phyloP scores from a whole-genome alignment of 2,888 invertebrate genomes.

The Diarsia rubi region DNA sequence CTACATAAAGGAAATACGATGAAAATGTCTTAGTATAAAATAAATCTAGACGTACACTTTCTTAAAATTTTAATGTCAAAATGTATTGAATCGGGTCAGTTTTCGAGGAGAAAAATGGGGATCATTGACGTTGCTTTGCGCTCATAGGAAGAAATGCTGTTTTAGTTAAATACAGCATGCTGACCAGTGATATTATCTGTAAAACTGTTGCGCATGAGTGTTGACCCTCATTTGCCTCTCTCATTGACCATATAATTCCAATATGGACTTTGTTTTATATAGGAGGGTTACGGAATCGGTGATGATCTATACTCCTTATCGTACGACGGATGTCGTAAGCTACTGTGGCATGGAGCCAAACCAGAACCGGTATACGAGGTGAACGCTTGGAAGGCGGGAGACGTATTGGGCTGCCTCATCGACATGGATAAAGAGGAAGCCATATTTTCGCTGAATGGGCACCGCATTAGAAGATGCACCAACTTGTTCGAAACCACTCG shows the following conservation, averaged over 20 bases:
- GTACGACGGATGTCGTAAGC: conserved; percentile 97
- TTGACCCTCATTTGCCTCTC: background rate
- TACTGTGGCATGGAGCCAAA: conserved; percentile 97
- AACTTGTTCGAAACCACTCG: conserved; percentile 94
- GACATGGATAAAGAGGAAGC: conserved; percentile 94
- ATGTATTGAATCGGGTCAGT: too few species aligned
- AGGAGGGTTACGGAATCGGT: conserved; percentile 99
- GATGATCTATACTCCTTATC: conserved; percentile 97
- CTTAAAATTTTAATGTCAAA: too few species aligned
- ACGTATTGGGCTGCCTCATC: conserved; percentile 96
- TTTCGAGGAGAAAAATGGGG: too few species aligned
- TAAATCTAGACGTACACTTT: too few species aligned
- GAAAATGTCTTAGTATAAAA: too few species aligned
- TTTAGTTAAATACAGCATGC: conserved; percentile 27
- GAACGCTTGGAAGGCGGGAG: conserved; percentile 95
- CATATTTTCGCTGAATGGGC: conserved; percentile 96
- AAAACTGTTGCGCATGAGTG: background rate
- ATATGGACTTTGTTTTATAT: conserved; percentile 50
- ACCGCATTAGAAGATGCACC: conserved; percentile 92
- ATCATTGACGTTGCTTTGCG: background rate
- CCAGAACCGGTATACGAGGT: conserved; percentile 90
- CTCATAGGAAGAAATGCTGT: conserved; percentile 1
- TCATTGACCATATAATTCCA: background rate
- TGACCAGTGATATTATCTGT: conserved; percentile 26
- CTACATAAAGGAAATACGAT: too few species aligned